Evolutionary conservation across 2,113 vertebrate species (phyloP), one percentile per base, ranked within the genome.

Genomic region (Pycnonotus jocosus): DNA sequence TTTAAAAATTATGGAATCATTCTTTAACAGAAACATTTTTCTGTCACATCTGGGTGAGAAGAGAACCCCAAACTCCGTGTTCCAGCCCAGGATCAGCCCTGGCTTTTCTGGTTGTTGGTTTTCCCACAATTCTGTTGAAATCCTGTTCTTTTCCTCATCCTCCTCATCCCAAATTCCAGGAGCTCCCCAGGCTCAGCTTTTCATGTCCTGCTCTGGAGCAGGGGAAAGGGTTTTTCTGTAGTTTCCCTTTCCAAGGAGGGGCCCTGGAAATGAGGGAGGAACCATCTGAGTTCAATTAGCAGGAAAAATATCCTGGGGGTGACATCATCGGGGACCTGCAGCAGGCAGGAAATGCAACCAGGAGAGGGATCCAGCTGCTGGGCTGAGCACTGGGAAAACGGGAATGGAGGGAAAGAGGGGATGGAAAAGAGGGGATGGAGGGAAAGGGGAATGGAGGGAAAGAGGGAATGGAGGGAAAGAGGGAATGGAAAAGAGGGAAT

Each of bases 291-390:
- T 93, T 90, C 71, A 95, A 97, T 96, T 97, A 97, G 70, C 94
- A 83, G 96, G 84, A 65, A 85, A 95, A 97, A 97, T 91, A 95
- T 77, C 90, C 92, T 28, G 87, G 47, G 69, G 94, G 80, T 98
- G 97, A 97, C 85, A 88, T 96, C 94, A 97, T 97, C 95, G 93
- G 86, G 98, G 96, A 97, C 96, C 90, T 88, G 93, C 96, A 96
- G 95, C 83, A 88, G 91, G 38, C 90, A 95, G 86, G 96, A 97
- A 98, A 97, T 92, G 91, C 71, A 91, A 91, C 58, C 92, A 93
- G 66, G 60, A 2, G 2, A 14, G 6, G 30, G 1, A 42, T 76
- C 11, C 56, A 48, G 56, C 56, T 60, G 44, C 72, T 38, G 73
- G 72, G 42, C 72, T 33, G 3, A 17, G 71, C 53, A 53, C 22